phyloP scores from a whole-genome alignment of 2,797 vertebrate species.

The Gadopsis bispinosus region DNA sequence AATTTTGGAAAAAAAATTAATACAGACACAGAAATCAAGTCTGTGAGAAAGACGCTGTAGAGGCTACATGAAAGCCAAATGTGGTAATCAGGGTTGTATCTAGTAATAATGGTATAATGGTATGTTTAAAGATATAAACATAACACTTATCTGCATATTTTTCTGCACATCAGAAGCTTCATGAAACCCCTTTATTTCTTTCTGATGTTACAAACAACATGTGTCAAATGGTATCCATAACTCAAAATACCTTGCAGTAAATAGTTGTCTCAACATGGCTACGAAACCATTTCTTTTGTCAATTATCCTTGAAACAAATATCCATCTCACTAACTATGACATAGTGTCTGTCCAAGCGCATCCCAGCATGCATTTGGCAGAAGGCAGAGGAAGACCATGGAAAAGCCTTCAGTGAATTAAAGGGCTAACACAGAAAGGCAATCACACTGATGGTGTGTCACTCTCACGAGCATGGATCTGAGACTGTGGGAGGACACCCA shows the following conservation, averaged over 20 bases:
- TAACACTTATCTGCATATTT: slow-evolving; percentile 1
- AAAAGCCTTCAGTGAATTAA: slow-evolving; percentile 15
- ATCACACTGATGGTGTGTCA: background rate
- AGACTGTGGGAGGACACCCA: background rate
- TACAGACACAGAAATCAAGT: background rate
- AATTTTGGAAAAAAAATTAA: background rate
- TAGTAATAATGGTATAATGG: background rate
- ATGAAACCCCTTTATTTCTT: background rate
- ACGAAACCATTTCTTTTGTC: slow-evolving; percentile 11
- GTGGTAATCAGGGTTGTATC: background rate
- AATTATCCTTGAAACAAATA: slow-evolving; percentile 22
- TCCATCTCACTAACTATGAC: slow-evolving; percentile 25
- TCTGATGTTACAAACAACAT: background rate
- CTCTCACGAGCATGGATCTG: background rate
- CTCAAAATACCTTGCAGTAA: background rate
- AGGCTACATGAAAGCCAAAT: slow-evolving; percentile 22
- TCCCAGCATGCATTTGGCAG: slow-evolving; percentile 47
- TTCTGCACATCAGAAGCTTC: background rate
- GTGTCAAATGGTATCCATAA: slow-evolving; percentile 5
- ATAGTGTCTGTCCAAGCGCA: slow-evolving; percentile 21
- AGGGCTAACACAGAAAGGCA: background rate
- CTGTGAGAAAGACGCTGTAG: background rate
- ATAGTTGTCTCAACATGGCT: background rate
- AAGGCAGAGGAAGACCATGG: slow-evolving; percentile 4
- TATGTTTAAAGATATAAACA: background rate